Base-by-base conservation (phyloP, 2,113 vertebrate species). In the Struthio camelus region DNA sequence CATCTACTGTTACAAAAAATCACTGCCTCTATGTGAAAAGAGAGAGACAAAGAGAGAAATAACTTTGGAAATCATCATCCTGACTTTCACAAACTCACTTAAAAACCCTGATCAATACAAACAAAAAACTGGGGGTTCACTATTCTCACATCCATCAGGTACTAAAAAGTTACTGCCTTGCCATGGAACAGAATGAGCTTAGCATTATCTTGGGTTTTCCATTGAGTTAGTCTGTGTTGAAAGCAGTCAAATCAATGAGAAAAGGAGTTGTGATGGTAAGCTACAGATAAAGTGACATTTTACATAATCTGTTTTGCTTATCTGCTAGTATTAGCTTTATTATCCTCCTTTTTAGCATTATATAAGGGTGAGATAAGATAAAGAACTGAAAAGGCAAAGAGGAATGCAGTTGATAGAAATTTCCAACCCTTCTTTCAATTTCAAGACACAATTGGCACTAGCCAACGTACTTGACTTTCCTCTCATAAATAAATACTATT, bases 271-370 rank as follows among this genome's bases (percentile, higher is more conserved):
- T 77, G 78, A 85, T 11, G 56, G 58, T 76, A 90, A 97, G 46
- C 85, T 83, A 50, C 40, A 96, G 92, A 92, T 80, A 67, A 87
- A 94, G 88, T 97, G 95, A 95, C 91, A 94, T 73, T 94, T 96
- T 96, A 94, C 53, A 96, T 94, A 89, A 97, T 89, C 85, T 67
- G 30, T 92, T 75, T 91, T 93, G 80, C 88, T 86, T 95, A 85
- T 96, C 95, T 96, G 38, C 72, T 94, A 93, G 67, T 22, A 67
- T 95, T 94, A 96, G 91, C 56, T 91, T 97, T 80, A 93, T 38
- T 96, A 69, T 64, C 82, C 93, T 85, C 69, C 54, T 72, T 86
- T 72, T 90, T 64, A 85, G 66, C 38, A 58, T 86, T 96, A 96
- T 36, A 65, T 85, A 93, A 96, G 77, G 87, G 79, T 79, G 89